These are phyloP conservation scores for Halichoerus grypus DNA, from an alignment of 2,113 vertebrate species.

Conservation along the genomic window DNA sequence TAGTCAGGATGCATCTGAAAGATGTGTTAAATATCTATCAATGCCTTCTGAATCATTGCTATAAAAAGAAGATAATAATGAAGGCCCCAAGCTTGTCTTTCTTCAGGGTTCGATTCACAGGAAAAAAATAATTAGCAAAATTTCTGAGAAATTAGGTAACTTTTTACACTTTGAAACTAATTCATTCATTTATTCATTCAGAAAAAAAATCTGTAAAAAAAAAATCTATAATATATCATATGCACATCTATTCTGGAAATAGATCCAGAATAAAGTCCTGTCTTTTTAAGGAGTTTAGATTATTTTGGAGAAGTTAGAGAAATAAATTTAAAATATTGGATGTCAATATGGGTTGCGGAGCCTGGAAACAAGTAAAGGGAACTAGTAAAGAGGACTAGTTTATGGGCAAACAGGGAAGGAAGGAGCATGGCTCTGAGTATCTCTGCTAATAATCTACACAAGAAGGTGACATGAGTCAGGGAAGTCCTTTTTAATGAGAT, in stretches of 20 bases:
- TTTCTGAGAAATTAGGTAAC: slow-evolving; percentile 51
- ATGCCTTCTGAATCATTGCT: slow-evolving; percentile 45
- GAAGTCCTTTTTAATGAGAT: background rate
- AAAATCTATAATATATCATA: background rate
- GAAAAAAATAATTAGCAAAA: background rate
- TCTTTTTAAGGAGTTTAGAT: background rate
- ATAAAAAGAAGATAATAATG: slow-evolving; percentile 36
- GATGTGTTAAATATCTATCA: slow-evolving; percentile 64
- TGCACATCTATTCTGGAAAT: background rate
- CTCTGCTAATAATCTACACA: background rate
- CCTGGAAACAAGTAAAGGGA: background rate
- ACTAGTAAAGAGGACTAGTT: background rate
- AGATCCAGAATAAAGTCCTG: background rate
- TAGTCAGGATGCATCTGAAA: background rate
- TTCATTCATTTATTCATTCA: background rate
- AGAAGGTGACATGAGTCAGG: background rate
- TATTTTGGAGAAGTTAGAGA: background rate
- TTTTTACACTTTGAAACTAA: background rate
- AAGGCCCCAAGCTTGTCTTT: background rate
- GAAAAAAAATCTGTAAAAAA: background rate
- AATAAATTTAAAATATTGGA: background rate
- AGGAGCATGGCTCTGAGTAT: background rate
- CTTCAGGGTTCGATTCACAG: background rate
- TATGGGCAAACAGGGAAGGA: rapidly evolving
- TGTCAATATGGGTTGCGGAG: background rate